These are phyloP conservation scores for Drosophila yakuba DNA, from an alignment of 1,140 invertebrate genomes.

Conservation along the genomic window DNA sequence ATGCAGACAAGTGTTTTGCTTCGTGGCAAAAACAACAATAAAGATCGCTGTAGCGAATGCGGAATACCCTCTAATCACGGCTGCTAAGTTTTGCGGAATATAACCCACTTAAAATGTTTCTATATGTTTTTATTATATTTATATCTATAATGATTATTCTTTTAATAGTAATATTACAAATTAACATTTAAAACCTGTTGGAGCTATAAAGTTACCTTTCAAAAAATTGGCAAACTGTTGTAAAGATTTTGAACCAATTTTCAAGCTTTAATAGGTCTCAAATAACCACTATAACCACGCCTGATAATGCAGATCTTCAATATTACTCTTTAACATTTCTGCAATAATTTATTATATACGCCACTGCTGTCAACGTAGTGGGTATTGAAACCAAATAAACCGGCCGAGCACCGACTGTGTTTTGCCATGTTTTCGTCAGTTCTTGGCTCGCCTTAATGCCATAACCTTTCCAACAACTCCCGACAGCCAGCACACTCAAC, in stretches of 20 bases:
- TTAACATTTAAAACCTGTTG: no score
- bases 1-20: constrained; percentile 23
- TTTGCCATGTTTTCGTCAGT: constrained; percentile 40
- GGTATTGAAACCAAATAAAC: constrained; percentile 39
- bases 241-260: no score
- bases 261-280: no score
- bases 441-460: constrained; percentile 53
- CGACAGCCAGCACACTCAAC: constrained; percentile 33
- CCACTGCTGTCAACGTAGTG: neutral
- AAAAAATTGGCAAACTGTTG: no score
- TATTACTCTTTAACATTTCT: neutral
- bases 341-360: neutral
- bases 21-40: constrained; percentile 34
- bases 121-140: no score
- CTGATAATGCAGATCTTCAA: no score
- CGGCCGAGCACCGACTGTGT: constrained; percentile 24
- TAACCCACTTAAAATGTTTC: no score
- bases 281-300: no score
- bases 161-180: no score
- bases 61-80: neutral
- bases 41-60: neutral
- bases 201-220: no score
- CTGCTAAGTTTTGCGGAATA: no score
- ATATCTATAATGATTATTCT: no score
- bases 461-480: constrained; percentile 32